Conservation (phyloP, 23 tunicate species). For the Botrylloides violaceus region DNA sequence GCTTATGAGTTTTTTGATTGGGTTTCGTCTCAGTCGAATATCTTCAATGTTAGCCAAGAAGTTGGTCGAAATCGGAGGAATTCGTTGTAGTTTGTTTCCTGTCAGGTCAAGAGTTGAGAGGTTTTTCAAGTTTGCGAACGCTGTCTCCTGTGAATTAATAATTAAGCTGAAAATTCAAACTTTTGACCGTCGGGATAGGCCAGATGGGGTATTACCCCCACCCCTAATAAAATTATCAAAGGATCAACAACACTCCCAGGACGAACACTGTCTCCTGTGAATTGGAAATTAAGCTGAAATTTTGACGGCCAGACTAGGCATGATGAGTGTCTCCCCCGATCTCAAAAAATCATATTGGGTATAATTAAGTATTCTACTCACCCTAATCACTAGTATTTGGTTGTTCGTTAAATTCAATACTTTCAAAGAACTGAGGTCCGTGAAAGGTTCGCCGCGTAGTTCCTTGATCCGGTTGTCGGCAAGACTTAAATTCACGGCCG, state of each 20-base stretch:
- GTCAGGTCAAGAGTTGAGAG: conserved; percentile 44
- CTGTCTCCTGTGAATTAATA: conserved; percentile 48
- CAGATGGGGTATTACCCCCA: too few species aligned
- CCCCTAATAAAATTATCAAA: too few species aligned
- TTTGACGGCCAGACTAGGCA: neutral
- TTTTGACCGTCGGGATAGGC: too few species aligned
- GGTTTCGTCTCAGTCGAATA: conserved; percentile 44
- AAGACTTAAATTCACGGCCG: conserved; percentile 25
- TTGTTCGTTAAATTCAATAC: neutral
- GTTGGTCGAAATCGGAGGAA: conserved; percentile 29
- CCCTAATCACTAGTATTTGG: neutral
- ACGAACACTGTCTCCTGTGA: too few species aligned
- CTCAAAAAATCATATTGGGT: too few species aligned
- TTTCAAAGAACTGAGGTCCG: neutral
- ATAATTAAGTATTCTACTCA: too few species aligned
- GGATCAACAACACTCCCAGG: too few species aligned
- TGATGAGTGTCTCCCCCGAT: too few species aligned
- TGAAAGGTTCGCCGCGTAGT: conserved; percentile 4
- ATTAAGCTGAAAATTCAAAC: too few species aligned
- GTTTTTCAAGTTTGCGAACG: conserved; percentile 29
- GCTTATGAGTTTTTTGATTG: conserved; percentile 37
- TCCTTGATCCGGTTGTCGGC: conserved; percentile 35
- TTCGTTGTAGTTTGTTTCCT: conserved; percentile 29
- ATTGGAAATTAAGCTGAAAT: neutral
- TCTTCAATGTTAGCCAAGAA: conserved; percentile 19